phyloP scores from a whole-genome alignment of 2,797 vertebrate species.

The Tauraco hartlaubi region DNA sequence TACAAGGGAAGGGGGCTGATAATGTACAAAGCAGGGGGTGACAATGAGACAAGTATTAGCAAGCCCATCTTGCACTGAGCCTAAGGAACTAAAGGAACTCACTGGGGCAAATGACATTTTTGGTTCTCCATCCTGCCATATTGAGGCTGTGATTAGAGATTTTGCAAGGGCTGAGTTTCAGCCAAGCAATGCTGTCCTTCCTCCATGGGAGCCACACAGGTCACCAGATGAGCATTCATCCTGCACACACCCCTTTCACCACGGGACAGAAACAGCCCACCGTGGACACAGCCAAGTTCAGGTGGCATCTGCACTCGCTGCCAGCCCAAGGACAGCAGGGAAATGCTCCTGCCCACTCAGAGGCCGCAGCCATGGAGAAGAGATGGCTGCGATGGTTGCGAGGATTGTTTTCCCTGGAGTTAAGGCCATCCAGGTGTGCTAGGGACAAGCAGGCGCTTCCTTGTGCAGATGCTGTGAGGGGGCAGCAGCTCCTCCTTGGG shows the following conservation, averaged over 20 bases:
- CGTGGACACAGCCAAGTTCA: not conserved
- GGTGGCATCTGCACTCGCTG: not conserved
- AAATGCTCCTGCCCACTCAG: not conserved
- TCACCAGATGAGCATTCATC: not conserved
- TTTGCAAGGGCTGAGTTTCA: not conserved
- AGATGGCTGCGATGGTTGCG: fast-evolving
- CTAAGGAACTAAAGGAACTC: not conserved
- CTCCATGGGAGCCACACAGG: not conserved
- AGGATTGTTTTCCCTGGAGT: not conserved
- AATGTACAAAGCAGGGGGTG: not conserved
- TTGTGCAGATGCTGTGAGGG: not conserved
- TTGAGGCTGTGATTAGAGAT: not conserved
- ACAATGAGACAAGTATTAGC: not conserved
- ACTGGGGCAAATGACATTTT: not conserved
- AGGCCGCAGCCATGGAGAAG: fast-evolving
- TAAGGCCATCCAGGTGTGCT: no score
- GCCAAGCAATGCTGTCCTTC: not conserved
- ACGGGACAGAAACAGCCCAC: fast-evolving
- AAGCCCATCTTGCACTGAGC: not conserved
- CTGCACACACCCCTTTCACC: fast-evolving
- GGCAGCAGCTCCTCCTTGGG: fast-evolving
- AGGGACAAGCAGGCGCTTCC: not conserved
- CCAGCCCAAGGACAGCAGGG: not conserved
- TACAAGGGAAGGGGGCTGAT: not conserved
- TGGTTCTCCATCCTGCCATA: not conserved